Evolutionary conservation across 2,113 vertebrate species (phyloP).

Genomic region (Motacilla tschutschensis): DNA sequence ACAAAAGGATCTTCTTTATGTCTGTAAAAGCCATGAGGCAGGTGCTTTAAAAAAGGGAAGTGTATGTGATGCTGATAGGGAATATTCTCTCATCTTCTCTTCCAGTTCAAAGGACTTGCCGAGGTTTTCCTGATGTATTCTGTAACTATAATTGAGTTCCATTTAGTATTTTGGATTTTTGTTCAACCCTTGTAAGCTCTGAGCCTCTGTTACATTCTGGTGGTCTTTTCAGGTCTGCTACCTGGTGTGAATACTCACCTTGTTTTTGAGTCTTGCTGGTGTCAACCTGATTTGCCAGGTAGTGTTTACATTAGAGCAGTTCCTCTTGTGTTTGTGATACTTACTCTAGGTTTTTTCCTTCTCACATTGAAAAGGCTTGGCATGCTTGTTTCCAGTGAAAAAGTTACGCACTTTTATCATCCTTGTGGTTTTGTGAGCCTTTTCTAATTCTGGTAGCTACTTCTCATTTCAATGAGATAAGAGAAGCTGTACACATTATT

Average conservation of each 20-base stretch:
- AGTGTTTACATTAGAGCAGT: neutral
- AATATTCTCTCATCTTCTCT: neutral
- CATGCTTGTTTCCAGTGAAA: neutral
- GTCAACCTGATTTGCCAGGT: neutral
- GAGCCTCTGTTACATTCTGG: neutral
- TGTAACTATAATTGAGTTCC: neutral
- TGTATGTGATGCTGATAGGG: rapidly evolving
- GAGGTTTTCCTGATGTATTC: neutral
- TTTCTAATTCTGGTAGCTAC: neutral
- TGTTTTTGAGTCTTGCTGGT: neutral
- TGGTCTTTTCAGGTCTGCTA: neutral
- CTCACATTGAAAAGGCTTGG: rapidly evolving
- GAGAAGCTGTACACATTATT: neutral
- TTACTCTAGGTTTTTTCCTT: neutral
- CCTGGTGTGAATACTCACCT: neutral
- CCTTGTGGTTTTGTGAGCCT: neutral
- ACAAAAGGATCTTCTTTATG: neutral
- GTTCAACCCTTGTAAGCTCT: neutral
- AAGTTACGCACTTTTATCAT: rapidly evolving
- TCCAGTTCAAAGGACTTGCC: neutral
- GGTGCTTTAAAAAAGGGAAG: neutral
- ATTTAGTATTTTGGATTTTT: neutral
- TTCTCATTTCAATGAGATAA: neutral
- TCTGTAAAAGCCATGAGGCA: neutral
- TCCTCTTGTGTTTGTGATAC: neutral